phyloP scores from a whole-genome alignment of 2,797 vertebrate genomes.

The Alauda arvensis region DNA sequence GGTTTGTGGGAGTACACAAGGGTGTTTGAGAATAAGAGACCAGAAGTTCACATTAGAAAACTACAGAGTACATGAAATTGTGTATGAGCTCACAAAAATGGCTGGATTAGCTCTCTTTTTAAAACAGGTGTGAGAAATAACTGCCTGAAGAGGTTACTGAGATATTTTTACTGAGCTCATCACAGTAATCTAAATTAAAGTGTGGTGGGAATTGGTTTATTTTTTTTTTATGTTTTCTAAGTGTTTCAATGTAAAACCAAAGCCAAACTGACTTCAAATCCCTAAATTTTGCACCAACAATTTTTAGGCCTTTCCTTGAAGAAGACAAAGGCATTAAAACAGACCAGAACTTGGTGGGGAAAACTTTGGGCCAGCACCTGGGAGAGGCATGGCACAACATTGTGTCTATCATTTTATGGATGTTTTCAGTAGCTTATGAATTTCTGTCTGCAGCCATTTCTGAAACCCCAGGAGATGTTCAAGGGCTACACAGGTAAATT shows the following conservation, averaged over 20 bases:
- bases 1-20: not conserved
- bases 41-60: not conserved
- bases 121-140: not conserved
- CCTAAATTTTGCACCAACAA: not conserved
- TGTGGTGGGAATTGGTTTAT: not conserved
- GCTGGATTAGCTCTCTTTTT: not conserved
- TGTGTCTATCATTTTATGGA: fast-evolving
- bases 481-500: not conserved
- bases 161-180: not conserved
- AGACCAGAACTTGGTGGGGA: not conserved
- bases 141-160: not conserved
- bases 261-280: not conserved
- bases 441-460: not conserved
- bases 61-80: not conserved
- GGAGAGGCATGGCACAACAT: fast-evolving
- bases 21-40: not conserved
- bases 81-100: not conserved
- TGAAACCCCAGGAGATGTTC: not conserved
- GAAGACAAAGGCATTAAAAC: not conserved
- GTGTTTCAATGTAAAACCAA: not conserved
- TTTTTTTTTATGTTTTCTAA: not conserved
- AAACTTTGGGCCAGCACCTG: not conserved
- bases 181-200: not conserved
- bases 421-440: not conserved
- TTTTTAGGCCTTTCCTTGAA: not conserved